Evolutionary conservation across 2,113 vertebrate genomes (phyloP).

Genomic region (Ramphastos sulfuratus): DNA sequence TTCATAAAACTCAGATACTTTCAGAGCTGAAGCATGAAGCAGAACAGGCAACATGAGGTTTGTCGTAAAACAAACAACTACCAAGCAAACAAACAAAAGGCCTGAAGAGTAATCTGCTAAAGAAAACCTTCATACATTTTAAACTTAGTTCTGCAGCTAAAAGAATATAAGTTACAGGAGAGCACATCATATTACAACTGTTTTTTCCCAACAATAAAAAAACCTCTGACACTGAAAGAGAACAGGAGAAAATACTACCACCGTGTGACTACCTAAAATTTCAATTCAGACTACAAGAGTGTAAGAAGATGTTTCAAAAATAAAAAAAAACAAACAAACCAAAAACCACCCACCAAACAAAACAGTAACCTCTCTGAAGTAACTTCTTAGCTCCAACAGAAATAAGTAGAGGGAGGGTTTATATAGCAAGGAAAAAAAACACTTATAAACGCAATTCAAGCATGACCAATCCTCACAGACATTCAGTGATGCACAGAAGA

Average conservation of each 20-base stretch:
- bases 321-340: too few relatives aligned
- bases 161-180: background rate
- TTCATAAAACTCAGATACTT: background rate
- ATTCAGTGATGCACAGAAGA: background rate
- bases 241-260: background rate
- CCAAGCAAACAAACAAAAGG: too few relatives aligned
- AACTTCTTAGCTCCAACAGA: background rate
- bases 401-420: background rate
- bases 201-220: too few relatives aligned
- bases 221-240: background rate
- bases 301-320: background rate
- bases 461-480: background rate
- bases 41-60: background rate
- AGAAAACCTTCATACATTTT: too few relatives aligned
- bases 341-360: too few relatives aligned
- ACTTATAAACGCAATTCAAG: background rate
- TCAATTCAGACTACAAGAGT: background rate
- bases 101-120: background rate
- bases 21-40: background rate
- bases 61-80: background rate
- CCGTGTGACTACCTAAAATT: background rate
- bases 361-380: background rate
- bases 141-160: background rate
- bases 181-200: background rate
- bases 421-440: background rate